A percentile compares a stretch with the other conserved stretches of the same genome.
phyloP scores from a whole-genome alignment of 2,888 invertebrate species.

The Dione vanillae region DNA sequence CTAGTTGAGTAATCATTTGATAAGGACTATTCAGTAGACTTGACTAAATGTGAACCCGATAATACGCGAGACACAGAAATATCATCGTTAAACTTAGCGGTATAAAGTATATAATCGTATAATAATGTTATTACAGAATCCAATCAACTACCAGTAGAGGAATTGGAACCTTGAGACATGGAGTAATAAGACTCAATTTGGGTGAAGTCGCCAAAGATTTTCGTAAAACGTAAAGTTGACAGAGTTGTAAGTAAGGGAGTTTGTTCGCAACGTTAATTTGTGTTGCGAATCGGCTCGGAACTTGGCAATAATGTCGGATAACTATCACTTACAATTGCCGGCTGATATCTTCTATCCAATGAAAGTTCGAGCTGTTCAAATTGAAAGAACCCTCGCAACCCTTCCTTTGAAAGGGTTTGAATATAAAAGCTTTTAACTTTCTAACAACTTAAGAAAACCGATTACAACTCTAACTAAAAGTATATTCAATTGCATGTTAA shows the following conservation, averaged over 20 bases:
- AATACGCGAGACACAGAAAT: background rate
- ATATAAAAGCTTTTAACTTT: slow-evolving; percentile 34
- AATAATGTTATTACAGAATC: background rate
- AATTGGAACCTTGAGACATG: background rate
- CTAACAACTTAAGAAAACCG: slow-evolving; percentile 16
- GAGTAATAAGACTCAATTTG: background rate
- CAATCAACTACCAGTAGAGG: background rate
- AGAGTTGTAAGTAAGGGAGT: slow-evolving; percentile 38
- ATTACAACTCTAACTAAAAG: slow-evolving; percentile 12
- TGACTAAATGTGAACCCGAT: slow-evolving; percentile 25
- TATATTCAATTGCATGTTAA: background rate
- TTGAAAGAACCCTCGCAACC: slow-evolving; percentile 38
- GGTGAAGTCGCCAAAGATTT: background rate
- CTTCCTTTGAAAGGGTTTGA: slow-evolving; percentile 29
- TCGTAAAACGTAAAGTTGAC: slow-evolving; percentile 33
- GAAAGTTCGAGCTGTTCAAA: slow-evolving; percentile 42
- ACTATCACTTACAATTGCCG: slow-evolving; percentile 48
- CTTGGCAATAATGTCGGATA: slow-evolving; percentile 45
- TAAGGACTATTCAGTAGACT: slow-evolving; percentile 37
- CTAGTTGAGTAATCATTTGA: slow-evolving; percentile 35
- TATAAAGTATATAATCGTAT: slow-evolving; percentile 4
- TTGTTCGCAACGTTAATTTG: slow-evolving; percentile 45
- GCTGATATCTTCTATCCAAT: slow-evolving; percentile 43
- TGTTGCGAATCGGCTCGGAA: slow-evolving; percentile 41
- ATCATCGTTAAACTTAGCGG: background rate